A percentile compares a stretch with the other conserved stretches of the same genome.
phyloP scores from a whole-genome alignment of 2,797 vertebrate genomes.

The Sitta carolinensis region DNA sequence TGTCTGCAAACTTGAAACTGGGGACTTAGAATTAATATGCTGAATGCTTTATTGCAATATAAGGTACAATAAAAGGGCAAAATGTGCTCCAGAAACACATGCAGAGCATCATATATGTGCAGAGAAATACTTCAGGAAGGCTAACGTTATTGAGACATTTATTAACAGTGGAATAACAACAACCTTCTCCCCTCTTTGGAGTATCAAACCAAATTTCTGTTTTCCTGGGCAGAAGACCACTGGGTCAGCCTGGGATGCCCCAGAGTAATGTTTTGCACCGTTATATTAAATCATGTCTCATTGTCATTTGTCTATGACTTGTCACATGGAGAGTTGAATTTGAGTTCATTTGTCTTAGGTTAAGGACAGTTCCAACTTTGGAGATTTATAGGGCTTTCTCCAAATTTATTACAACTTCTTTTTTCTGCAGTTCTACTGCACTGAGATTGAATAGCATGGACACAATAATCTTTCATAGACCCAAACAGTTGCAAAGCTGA shows the following conservation, averaged over 20 bases:
- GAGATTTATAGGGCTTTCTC: constrained; percentile 25
- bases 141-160: not conserved
- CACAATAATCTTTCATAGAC: not conserved
- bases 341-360: constrained; percentile 42
- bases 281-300: constrained; percentile 4
- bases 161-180: not conserved
- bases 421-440: not conserved
- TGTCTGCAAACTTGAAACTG: not conserved
- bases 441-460: not conserved
- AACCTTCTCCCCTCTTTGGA: not conserved
- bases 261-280: constrained; percentile 22
- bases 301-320: constrained; percentile 31
- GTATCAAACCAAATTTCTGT: not conserved
- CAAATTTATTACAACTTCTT: constrained; percentile 37
- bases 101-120: not conserved
- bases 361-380: constrained; percentile 21
- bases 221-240: not conserved
- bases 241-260: not conserved
- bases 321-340: constrained; percentile 37
- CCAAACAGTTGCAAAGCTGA: not conserved
- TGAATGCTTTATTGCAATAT: not conserved
- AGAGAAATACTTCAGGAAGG: not conserved
- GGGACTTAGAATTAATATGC: not conserved
- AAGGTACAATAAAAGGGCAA: not conserved
- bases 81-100: not conserved